Base-by-base conservation (phyloP, 2,888 invertebrate species). In the Oscheius sp. region DNA sequence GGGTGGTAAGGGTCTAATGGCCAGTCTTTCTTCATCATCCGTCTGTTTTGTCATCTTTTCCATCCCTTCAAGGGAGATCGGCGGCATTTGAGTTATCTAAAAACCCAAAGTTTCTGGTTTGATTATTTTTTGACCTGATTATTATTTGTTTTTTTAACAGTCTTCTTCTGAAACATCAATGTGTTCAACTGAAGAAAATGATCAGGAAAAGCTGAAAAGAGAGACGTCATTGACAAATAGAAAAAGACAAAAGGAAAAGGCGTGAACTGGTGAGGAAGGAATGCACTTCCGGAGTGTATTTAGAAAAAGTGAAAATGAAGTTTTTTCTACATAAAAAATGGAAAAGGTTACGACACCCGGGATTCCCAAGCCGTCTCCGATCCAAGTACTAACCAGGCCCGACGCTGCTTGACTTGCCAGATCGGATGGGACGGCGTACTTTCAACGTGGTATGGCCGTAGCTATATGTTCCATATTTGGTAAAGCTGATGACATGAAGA, bases 181-280 rank as follows among this genome's bases (percentile, higher is more conserved):
- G 71, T 71, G 64, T 71, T 71, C 22, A 71, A 49, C 24, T 71
- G 67, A 12, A 71, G 68, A 41, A 71, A 71, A 45, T 71, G 71
- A n/a, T 71, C 71, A 28, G 71, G 71, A 33, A 71, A 49, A 12
- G 71, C 70, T 70, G 45, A 24, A 70, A 68, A 14, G 8, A 1
- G n/a, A 44, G 24, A 20, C 4, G 20, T n/a, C n/a, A n/a, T n/a
- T n/a, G n/a, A n/a, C n/a, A n/a, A n/a, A n/a, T n/a, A n/a, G n/a
- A n/a, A n/a, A n/a, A n/a, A n/a, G n/a, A n/a, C n/a, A n/a, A n/a
- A n/a, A n/a, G n/a, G n/a, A n/a, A n/a, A n/a, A n/a, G n/a, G n/a
- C n/a, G n/a, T n/a, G n/a, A n/a, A n/a, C n/a, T n/a, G n/a, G n/a
- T n/a, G n/a, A n/a, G n/a, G n/a, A n/a, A n/a, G n/a, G n/a, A n/a